Conservation (phyloP, 2,888 invertebrate genomes). For the Trachelus tabidus region DNA sequence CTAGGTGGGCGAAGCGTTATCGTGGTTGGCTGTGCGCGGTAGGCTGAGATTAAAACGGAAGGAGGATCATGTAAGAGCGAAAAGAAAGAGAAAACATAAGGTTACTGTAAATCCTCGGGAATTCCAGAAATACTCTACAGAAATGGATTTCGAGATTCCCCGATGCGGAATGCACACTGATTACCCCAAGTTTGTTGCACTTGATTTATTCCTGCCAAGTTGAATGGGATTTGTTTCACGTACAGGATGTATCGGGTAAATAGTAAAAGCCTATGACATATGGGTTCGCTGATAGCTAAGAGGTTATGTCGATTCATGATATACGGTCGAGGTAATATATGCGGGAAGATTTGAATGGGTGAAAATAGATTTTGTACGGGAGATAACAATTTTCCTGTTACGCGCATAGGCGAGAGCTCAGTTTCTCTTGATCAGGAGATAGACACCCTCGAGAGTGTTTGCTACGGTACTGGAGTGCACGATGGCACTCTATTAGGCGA, state of each 20-base stretch:
- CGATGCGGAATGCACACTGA: neutral
- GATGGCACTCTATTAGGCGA: neutral
- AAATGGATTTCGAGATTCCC: neutral
- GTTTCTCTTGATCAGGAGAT: neutral
- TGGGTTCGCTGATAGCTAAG: neutral
- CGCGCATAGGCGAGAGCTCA: neutral
- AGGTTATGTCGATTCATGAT: neutral
- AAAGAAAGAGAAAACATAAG: neutral
- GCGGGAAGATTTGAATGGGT: neutral
- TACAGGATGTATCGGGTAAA: neutral
- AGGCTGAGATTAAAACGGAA: neutral
- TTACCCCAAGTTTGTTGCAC: neutral
- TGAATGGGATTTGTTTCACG: neutral
- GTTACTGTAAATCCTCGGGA: neutral
- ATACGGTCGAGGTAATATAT: neutral
- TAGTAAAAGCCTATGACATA: neutral
- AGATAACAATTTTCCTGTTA: neutral
- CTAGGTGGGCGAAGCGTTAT: neutral
- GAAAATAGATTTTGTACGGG: neutral
- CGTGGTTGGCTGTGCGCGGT: neutral
- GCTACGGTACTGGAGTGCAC: neutral
- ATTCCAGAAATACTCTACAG: neutral
- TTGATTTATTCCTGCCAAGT: neutral
- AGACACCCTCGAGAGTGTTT: neutral
- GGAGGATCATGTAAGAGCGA: neutral